Conservation (phyloP, 2,797 vertebrate genomes). For the Catostomus latipinnis region DNA sequence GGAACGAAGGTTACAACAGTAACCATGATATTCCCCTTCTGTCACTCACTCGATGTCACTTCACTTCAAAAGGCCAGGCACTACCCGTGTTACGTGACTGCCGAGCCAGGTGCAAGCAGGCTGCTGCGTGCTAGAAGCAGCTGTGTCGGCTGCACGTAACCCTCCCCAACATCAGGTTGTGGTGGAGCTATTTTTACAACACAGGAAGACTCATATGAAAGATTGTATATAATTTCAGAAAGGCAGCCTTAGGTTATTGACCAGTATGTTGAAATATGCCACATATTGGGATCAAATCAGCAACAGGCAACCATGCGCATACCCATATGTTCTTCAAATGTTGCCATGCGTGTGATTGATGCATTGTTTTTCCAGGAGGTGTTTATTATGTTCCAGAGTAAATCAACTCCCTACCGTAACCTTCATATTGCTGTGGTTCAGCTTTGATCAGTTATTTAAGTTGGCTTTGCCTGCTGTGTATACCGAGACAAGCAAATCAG, state of each 20-base stretch:
- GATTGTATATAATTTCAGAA: conserved; percentile 30
- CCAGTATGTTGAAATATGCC: background rate
- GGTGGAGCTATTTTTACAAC: conserved; percentile 36
- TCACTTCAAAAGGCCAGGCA: too few relatives aligned
- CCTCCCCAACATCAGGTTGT: conserved; percentile 1
- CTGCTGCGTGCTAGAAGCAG: too few relatives aligned
- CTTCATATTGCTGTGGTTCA: background rate
- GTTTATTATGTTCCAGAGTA: background rate
- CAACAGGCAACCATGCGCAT: background rate
- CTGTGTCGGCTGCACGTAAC: too few relatives aligned
- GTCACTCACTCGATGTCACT: too few relatives aligned
- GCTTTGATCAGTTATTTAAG: background rate
- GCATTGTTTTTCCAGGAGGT: background rate
- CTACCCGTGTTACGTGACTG: too few relatives aligned
- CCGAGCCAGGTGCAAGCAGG: too few relatives aligned
- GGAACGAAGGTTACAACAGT: too few relatives aligned
- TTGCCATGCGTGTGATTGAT: background rate
- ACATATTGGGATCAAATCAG: background rate
- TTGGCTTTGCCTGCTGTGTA: background rate
- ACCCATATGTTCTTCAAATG: background rate
- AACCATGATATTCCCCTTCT: too few relatives aligned
- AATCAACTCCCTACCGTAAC: background rate
- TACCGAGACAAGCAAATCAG: background rate
- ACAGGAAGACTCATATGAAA: background rate
- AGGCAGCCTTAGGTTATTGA: background rate